Evolutionary conservation across 1,140 invertebrate genomes (phyloP), one percentile per base, ranked within the genome.

Genomic region (Euborellia annulipes): DNA sequence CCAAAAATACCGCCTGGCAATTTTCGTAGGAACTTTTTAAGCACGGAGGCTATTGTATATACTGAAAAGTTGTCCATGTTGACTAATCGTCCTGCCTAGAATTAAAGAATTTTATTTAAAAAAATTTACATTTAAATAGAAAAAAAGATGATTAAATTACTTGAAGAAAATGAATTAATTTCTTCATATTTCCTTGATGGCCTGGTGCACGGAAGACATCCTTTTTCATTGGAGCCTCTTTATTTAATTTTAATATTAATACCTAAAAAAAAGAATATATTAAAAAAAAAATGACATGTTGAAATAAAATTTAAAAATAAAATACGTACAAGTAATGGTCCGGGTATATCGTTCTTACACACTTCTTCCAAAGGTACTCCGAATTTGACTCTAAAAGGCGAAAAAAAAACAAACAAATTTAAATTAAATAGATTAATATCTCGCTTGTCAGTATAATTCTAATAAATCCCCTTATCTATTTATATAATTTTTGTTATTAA

Each of bases 51-150:
- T 58, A 98, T 92, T 32, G 94, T 98, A 66, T 98, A 94, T 43
- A 97, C 91, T 51, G 88, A 94, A 62, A 93, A 97, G 62, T 95
- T 92, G 57, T 92, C 85, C 57, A 95, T 93, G 62, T 96, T 96
- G n/a, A 97, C 87, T 50, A 95, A 73, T 48, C 91, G 76, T 11
- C 94, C 94, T 52, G 91, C 86, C 63, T 27, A 94, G 88, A 48
- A 85, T 7, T 16, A 37, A 14, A 37, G 17, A 37, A 37, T 7
- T 7, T 16, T 7, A 37, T 18, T 7, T 37, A n/a, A n/a, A 27
- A 27, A 18, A 7, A 16, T 37, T 7, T 37, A 37, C n/a, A 37
- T 16, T 16, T 3, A 37, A 37, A 37, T 7, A 37, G n/a, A 18
- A 37, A n/a, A 16, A 32, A 32, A 32, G 8, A 32, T 32, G n/a